phyloP scores from a whole-genome alignment of 2,888 invertebrate species.

The Apamea crenata region DNA sequence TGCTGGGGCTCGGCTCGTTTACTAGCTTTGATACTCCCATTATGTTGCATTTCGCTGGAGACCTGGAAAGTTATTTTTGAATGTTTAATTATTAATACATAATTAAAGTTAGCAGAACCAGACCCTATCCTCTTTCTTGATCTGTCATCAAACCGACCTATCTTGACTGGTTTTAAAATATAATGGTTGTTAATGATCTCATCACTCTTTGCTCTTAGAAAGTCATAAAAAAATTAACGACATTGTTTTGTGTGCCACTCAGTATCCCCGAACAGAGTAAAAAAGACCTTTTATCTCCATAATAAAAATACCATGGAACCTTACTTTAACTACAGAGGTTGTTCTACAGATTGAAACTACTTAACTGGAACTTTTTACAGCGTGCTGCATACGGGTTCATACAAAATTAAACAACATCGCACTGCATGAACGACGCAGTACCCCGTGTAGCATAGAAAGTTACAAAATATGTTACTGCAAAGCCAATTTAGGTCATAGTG shows the following conservation, averaged over 20 bases:
- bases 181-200: background rate
- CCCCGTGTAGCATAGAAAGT: slow-evolving; percentile 29
- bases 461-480: slow-evolving; percentile 43
- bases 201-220: background rate
- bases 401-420: slow-evolving; percentile 38
- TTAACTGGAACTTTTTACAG: slow-evolving; percentile 12
- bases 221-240: background rate
- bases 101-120: background rate
- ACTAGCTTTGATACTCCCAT: slow-evolving; percentile 81
- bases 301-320: background rate
- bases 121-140: background rate
- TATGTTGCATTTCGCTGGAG: slow-evolving; percentile 84
- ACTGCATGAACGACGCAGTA: slow-evolving; percentile 41
- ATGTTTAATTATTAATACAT: no score
- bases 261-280: background rate
- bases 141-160: background rate
- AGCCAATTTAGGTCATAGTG: slow-evolving; percentile 42
- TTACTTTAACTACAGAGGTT: slow-evolving; percentile 2
- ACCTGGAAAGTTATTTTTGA: slow-evolving; percentile 69
- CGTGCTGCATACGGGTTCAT: slow-evolving; percentile 22
- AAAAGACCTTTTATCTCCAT: background rate
- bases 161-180: background rate
- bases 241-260: background rate
- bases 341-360: slow-evolving; percentile 24
- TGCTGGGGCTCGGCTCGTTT: slow-evolving; percentile 90